phyloP scores from a whole-genome alignment of 1,140 invertebrate genomes.

The Leptinotarsa undecemlineata region DNA sequence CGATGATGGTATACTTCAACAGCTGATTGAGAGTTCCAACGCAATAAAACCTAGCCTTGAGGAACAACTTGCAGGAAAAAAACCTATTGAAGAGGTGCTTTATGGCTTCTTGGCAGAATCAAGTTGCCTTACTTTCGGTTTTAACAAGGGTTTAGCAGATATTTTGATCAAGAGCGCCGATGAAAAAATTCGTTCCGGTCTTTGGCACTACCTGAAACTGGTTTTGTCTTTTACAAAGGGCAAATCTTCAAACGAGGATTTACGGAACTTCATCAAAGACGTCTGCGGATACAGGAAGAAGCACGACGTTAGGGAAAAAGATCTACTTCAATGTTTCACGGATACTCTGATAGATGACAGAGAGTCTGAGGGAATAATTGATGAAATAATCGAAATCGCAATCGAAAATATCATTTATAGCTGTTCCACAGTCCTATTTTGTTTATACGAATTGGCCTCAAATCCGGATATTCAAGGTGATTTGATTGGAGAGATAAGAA shows the following conservation, averaged over 20 bases:
- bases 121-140: slow-evolving; percentile 27
- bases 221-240: slow-evolving; percentile 24
- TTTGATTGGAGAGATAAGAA: slow-evolving; percentile 37
- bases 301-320: slow-evolving; percentile 30
- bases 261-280: slow-evolving; percentile 24
- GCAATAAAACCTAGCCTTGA: slow-evolving; percentile 9
- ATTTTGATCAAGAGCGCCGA: slow-evolving; percentile 25
- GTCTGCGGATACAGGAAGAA: slow-evolving; percentile 32
- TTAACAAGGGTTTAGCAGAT: slow-evolving; percentile 14
- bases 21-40: slow-evolving; percentile 29
- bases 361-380: slow-evolving; percentile 13
- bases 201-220: slow-evolving; percentile 24
- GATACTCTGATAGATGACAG: slow-evolving; percentile 21
- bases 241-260: neutral
- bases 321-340: slow-evolving; percentile 34
- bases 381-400: slow-evolving; percentile 30
- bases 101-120: slow-evolving; percentile 26
- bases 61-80: slow-evolving; percentile 15
- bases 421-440: slow-evolving; percentile 28
- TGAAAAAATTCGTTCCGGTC: slow-evolving; percentile 21
- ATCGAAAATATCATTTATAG: slow-evolving; percentile 23
- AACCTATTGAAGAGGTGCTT: neutral
- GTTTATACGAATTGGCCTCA: slow-evolving; percentile 37
- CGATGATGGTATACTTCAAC: slow-evolving; percentile 38
- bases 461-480: slow-evolving; percentile 39